A percentile compares a stretch with the other conserved stretches of the same genome.
phyloP scores from a whole-genome alignment of 1,140 invertebrate genomes.

The Panonychus citri region DNA sequence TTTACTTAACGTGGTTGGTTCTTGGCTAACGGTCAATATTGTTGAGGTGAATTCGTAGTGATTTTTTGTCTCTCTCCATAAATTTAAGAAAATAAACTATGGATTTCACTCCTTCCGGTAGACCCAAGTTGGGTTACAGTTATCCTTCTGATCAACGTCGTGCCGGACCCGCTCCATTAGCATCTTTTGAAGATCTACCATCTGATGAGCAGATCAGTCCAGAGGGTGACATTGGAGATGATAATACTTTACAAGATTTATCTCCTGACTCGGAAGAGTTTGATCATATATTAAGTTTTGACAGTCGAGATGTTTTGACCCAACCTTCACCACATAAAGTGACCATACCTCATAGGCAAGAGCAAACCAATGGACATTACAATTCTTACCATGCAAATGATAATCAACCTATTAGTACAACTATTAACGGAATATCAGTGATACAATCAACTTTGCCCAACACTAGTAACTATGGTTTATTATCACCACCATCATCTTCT shows the following conservation, averaged over 20 bases:
- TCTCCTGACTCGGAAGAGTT: not conserved
- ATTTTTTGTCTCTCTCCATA: too few relatives aligned
- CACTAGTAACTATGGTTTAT: too few relatives aligned
- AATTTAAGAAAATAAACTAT: not conserved
- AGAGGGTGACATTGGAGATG: not conserved
- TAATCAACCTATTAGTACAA: too few relatives aligned
- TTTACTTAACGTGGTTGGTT: not conserved
- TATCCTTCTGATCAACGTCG: not conserved
- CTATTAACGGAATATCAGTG: too few relatives aligned
- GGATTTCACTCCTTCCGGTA: not conserved
- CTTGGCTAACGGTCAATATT: not conserved
- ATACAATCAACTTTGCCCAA: too few relatives aligned
- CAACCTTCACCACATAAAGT: too few relatives aligned
- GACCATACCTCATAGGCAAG: too few relatives aligned
- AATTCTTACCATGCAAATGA: too few relatives aligned
- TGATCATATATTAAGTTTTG: not conserved
- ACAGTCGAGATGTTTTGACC: not conserved
- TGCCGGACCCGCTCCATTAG: conserved; percentile 23
- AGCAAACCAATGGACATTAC: too few relatives aligned
- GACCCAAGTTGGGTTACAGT: not conserved
- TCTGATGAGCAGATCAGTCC: conserved; percentile 6
- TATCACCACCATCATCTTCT: too few relatives aligned
- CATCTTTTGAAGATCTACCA: conserved; percentile 59
- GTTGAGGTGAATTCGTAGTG: not conserved
- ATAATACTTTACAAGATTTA: not conserved